Conservation (phyloP, 2,888 invertebrate genomes). For the Drosophila austrosaltans region DNA sequence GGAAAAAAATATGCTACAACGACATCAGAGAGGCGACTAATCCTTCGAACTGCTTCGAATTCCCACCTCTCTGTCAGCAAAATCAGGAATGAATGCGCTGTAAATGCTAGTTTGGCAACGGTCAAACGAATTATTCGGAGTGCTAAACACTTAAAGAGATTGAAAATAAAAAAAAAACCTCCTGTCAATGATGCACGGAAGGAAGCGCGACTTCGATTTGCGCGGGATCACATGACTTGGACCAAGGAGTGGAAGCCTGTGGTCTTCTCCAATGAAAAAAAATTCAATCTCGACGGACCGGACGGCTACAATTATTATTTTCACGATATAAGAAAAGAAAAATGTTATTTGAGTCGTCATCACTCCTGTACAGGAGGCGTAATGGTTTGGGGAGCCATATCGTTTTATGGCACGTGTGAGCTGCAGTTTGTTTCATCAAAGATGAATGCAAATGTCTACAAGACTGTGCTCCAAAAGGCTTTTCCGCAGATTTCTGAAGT, state of each 20-base stretch:
- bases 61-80: slow-evolving; percentile 18
- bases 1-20: slow-evolving; percentile 22
- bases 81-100: slow-evolving; percentile 16
- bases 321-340: slow-evolving; percentile 9
- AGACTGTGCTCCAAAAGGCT: neutral
- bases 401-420: slow-evolving; percentile 14
- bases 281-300: slow-evolving; percentile 10
- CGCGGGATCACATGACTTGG: slow-evolving; percentile 9
- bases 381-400: neutral
- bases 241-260: slow-evolving; percentile 6
- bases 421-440: neutral
- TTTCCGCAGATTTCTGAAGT: neutral
- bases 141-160: slow-evolving; percentile 1
- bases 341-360: slow-evolving; percentile 15
- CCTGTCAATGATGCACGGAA: slow-evolving; percentile 1
- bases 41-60: slow-evolving; percentile 14
- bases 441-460: slow-evolving; percentile 18
- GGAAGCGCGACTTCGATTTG: slow-evolving; percentile 3
- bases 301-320: slow-evolving; percentile 13
- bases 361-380: neutral
- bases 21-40: slow-evolving; percentile 14
- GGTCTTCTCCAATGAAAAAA: neutral
- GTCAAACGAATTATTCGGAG: slow-evolving; percentile 8
- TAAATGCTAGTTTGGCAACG: slow-evolving; percentile 13
- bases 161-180: neutral